Percentiles rank a stretch among this genome's conserved stretches.
Evolutionary conservation across 2,888 invertebrate genomes (phyloP).

Genomic region (Drosophila monieri): DNA sequence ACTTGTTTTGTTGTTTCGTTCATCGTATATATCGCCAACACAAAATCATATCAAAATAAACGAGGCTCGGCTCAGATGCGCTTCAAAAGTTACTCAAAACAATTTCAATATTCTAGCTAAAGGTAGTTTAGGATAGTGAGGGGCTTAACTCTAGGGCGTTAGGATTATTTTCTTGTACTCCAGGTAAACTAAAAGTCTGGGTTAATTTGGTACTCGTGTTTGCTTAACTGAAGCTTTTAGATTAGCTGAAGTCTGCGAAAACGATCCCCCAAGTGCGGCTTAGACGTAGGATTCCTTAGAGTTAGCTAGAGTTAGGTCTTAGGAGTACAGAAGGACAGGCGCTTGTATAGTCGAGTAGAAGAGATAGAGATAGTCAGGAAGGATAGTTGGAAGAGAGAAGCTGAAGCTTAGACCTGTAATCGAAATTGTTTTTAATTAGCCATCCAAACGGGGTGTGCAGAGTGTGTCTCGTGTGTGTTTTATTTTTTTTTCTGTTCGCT

Average conservation of each 20-base stretch:
- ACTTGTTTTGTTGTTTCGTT: slow-evolving; percentile 74
- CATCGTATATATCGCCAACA: slow-evolving; percentile 33
- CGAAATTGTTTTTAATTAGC: slow-evolving; percentile 67
- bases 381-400: slow-evolving; percentile 60
- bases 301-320: slow-evolving; percentile 45
- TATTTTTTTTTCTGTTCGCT: slow-evolving; percentile 16
- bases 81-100: slow-evolving; percentile 57
- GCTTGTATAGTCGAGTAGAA: slow-evolving; percentile 62
- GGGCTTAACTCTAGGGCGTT: slow-evolving; percentile 49
- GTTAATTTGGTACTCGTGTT: not conserved
- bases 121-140: slow-evolving; percentile 63
- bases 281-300: slow-evolving; percentile 43
- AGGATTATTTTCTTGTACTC: not conserved
- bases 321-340: slow-evolving; percentile 45
- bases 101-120: slow-evolving; percentile 78
- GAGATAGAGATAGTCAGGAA: slow-evolving; percentile 44
- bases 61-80: slow-evolving; percentile 13
- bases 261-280: slow-evolving; percentile 34
- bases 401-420: slow-evolving; percentile 76
- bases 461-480: slow-evolving; percentile 10
- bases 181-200: not conserved
- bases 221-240: not conserved
- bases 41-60: slow-evolving; percentile 56
- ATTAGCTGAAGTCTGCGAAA: slow-evolving; percentile 1
- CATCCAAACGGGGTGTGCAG: slow-evolving; percentile 19